Base-by-base conservation (phyloP, 2,888 invertebrate species). In the Micropterix aruncella region DNA sequence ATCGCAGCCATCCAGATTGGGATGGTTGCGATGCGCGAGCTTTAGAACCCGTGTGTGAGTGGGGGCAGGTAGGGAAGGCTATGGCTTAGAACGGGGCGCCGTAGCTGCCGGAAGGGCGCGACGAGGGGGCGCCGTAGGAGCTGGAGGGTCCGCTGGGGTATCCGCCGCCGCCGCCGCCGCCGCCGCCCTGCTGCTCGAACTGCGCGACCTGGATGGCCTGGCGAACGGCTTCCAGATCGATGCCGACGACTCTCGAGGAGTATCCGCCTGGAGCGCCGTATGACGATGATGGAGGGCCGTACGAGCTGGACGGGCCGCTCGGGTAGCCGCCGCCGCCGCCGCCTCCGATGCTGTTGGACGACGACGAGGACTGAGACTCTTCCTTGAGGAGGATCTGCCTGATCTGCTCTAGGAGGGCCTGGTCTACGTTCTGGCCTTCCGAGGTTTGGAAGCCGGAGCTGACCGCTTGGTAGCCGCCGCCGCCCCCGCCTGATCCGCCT, bases 191-290 rank as follows among this genome's bases (percentile, higher is more conserved):
- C 67, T 87, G 86, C 54, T 82, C 76, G 74, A 80, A 88, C 58
- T 89, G 87, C 38, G 89, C 89, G 50, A 89, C 88, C 62, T 89
- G 88, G 66, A 89, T 83, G 54, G 87, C 88, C 56, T 87, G 88
- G 57, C 85, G 83, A 57, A 88, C 83, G 50, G 84, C 87, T 56
- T 88, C 89, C 51, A 89, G 79, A 65, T 86, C 82, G 64, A 89
- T 81, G 52, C 88, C 89, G 53, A 87, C 85, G 45, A 89, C 87
- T 54, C 82, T 77, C 52, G 63, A 69, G 47, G 41, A 46, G 48
- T 51, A 48, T n/a, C n/a, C n/a, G 57, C 62, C 66, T 57, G 64
- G 81, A 50, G 72, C 81, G 49, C 82, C 83, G 63, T 82, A 82
- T 48, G 70, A 70, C 1, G 80, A 70, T 41, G 80, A 79, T 46